Conservation (phyloP, 2,797 vertebrate genomes). For the Hippocampus kuda region DNA sequence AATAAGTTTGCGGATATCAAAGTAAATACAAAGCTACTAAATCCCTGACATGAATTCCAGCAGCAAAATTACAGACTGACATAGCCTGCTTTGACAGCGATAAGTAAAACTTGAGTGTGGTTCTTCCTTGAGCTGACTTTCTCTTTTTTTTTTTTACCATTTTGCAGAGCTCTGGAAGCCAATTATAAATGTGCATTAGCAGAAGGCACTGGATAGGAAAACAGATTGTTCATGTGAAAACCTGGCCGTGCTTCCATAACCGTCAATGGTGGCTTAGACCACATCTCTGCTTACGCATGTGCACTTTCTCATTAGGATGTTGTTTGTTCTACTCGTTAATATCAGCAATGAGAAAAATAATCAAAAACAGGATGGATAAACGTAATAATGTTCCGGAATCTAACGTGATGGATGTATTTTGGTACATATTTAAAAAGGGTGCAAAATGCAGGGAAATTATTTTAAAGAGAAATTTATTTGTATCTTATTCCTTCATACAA, state of each 20-base stretch:
- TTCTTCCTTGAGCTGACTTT: neutral
- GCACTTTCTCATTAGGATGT: too few relatives aligned
- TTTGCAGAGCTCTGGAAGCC: constrained; percentile 13
- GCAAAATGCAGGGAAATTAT: too few relatives aligned
- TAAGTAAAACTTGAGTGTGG: constrained; percentile 10
- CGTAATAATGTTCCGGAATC: neutral
- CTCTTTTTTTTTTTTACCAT: neutral
- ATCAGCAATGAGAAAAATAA: neutral
- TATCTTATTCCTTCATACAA: too few relatives aligned
- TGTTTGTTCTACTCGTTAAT: neutral
- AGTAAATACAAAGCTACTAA: neutral
- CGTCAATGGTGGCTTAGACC: constrained; percentile 15
- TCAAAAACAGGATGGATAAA: neutral
- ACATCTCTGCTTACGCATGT: constrained; percentile 19
- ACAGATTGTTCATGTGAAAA: constrained; percentile 29
- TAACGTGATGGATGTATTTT: neutral
- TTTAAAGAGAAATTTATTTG: too few relatives aligned
- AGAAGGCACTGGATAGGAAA: constrained; percentile 29
- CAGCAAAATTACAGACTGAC: constrained; percentile 5
- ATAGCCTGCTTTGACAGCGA: constrained; percentile 8
- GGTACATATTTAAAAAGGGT: too few relatives aligned
- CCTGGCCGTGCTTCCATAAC: constrained; percentile 30
- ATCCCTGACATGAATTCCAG: neutral
- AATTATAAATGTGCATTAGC: constrained; percentile 18
- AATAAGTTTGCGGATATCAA: neutral